Evolutionary conservation across 2,797 vertebrate species (phyloP), one percentile per base, ranked within the genome.

Genomic region (Esox masquinongy): DNA sequence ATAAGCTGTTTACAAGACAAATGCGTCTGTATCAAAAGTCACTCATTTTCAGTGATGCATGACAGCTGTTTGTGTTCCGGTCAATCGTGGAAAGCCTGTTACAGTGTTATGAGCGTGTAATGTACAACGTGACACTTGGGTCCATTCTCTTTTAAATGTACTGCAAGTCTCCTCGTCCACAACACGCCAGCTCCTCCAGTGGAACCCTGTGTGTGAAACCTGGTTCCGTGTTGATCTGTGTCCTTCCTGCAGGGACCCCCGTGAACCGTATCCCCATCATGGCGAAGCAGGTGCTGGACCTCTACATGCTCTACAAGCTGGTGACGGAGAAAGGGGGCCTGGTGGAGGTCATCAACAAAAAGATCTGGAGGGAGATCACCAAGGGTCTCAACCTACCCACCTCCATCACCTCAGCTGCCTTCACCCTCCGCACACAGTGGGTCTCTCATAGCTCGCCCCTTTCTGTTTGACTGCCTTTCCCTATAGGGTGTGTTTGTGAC

Each of bases 211-310:
- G n/a, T 22, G n/a, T 19, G 53, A 59, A 9, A 59, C 11, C n/a
- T 59, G 53, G 19, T 1, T 59, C 16, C 50, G 7, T 53, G 19
- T 53, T 53, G 17, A 53, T 66, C 43, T 70, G 70, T 67, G 36
- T 67, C 3, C 19, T 8, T 6, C 66, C 66, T 77, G 12, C 85
- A 96, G 96, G 96, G 63, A 96, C 96, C 6, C 96, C 96, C 14
- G 96, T 96, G 83, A 96, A 96, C 78, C 91, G 96, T 26, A 96
- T 96, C 75, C 96, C 96, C 73, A 96, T 96, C 85, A 96, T 96
- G 96, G 96, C 96, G 70, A 96, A 96, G 89, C 96, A 96, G 88
- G 94, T 95, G 77, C 86, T 96, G 80, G 96, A 96, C 76, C 93
- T 96, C 19, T 96, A 96, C 80, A 95, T 95, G 94, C 94, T 96